Evolutionary conservation across 2,113 vertebrate genomes (phyloP).

Genomic region (Galeopterus variegatus): DNA sequence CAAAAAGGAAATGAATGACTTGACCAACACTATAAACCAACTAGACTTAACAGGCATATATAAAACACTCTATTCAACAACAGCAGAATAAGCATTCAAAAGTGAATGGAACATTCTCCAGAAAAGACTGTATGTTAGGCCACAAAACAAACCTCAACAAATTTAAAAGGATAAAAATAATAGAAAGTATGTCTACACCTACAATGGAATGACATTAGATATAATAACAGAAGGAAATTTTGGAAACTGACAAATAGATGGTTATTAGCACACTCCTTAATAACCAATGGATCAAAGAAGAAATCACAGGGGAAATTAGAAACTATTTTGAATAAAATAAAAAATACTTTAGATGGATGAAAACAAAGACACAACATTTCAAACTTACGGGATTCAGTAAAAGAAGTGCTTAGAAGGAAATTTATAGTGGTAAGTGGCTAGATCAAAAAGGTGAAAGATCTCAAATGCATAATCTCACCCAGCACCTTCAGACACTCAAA

Average conservation of each 20-base stretch:
- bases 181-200: background rate
- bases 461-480: background rate
- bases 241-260: background rate
- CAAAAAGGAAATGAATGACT: background rate
- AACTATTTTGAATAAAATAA: background rate
- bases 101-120: background rate
- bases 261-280: background rate
- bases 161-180: background rate
- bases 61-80: background rate
- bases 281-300: background rate
- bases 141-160: background rate
- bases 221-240: background rate
- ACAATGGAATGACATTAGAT: background rate
- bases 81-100: background rate
- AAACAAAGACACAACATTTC: background rate
- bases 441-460: background rate
- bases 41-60: background rate
- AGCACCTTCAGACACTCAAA: background rate
- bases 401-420: background rate
- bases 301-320: background rate
- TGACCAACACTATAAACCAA: background rate
- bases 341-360: conserved; percentile 14
- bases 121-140: background rate
- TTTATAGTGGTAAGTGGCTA: background rate
- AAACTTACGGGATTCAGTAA: background rate